Evolutionary conservation across 1,140 invertebrate genomes (phyloP).

Genomic region (Myzus persicae): DNA sequence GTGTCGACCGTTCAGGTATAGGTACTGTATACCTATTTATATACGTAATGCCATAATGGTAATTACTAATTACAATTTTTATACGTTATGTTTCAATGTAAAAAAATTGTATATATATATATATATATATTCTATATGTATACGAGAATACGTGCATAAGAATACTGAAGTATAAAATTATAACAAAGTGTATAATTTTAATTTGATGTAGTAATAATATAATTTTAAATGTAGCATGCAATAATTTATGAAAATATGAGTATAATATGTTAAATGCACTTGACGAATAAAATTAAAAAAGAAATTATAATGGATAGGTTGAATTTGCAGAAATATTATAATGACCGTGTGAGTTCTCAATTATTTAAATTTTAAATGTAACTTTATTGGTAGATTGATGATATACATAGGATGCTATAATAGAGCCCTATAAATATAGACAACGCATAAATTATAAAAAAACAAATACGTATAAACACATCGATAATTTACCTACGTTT

Average conservation of each 20-base stretch:
- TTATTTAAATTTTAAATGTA: not conserved
- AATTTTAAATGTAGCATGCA: not conserved
- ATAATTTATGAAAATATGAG: not conserved
- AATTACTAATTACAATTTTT: conserved; percentile 1
- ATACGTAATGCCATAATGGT: not conserved
- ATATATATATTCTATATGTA: too few species aligned
- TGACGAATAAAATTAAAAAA: conserved; percentile 12
- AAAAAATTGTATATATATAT: too few species aligned
- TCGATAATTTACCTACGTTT: not conserved
- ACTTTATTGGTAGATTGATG: not conserved
- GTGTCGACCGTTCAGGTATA: not conserved
- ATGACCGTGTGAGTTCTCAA: not conserved
- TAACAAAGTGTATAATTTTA: not conserved
- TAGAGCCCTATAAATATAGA: not conserved
- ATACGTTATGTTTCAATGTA: not conserved
- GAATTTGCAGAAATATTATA: not conserved
- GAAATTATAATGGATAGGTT: not conserved
- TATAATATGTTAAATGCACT: not conserved
- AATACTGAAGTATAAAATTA: not conserved
- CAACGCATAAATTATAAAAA: not conserved
- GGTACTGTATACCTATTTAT: not conserved
- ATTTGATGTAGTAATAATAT: not conserved
- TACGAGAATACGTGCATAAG: not conserved
- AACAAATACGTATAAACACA: not conserved
- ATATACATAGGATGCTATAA: not conserved